These are phyloP conservation scores for Drosophila mauritiana DNA, from an alignment of 1,140 invertebrate species.

Conservation along the genomic window DNA sequence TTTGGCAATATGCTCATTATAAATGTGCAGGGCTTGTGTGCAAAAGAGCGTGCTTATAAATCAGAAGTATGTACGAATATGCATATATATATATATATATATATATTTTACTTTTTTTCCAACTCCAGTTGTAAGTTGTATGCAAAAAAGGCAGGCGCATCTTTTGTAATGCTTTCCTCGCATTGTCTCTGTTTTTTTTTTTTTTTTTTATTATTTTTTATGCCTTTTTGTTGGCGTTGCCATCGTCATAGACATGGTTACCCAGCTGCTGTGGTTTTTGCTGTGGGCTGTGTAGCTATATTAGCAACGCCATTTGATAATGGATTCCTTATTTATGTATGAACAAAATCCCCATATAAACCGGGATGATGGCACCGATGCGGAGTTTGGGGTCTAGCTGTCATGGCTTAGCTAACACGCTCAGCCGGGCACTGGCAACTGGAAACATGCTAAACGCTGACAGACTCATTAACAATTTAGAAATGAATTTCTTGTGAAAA, in stretches of 20 bases:
- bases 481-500: slow-evolving; percentile 46
- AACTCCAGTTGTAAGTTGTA: slow-evolving; percentile 56
- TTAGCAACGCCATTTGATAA: slow-evolving; percentile 75
- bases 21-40: slow-evolving; percentile 57
- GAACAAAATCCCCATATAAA: slow-evolving; percentile 43
- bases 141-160: slow-evolving; percentile 53
- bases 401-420: slow-evolving; percentile 60
- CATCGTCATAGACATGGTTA: slow-evolving; percentile 52
- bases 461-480: slow-evolving; percentile 74
- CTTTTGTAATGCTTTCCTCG: slow-evolving; percentile 43
- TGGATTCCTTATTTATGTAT: slow-evolving; percentile 74
- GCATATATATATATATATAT: slow-evolving; percentile 22
- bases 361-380: slow-evolving; percentile 25
- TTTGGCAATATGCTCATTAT: slow-evolving; percentile 73
- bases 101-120: neutral
- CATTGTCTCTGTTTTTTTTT: slow-evolving; percentile 38
- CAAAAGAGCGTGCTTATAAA: slow-evolving; percentile 22
- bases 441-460: slow-evolving; percentile 70
- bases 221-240: slow-evolving; percentile 24
- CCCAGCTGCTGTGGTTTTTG: slow-evolving; percentile 24
- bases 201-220: neutral
- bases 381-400: slow-evolving; percentile 6
- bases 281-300: slow-evolving; percentile 26
- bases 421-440: slow-evolving; percentile 67
- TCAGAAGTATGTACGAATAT: slow-evolving; percentile 35